Evolutionary conservation across 2,797 vertebrate genomes (phyloP).

Genomic region (Jordanella pulchra): DNA sequence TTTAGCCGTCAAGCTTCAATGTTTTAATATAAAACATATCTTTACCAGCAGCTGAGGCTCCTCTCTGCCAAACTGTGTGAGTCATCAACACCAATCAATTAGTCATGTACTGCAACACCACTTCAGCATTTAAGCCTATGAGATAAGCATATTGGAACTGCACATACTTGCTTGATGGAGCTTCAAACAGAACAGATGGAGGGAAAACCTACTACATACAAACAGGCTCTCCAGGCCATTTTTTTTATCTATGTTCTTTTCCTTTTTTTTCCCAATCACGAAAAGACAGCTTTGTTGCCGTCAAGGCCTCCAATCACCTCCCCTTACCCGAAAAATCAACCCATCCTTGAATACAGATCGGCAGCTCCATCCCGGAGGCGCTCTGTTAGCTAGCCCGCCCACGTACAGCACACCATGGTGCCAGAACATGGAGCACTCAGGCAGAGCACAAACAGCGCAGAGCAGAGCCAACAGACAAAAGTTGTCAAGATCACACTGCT

Average conservation of each 20-base stretch:
- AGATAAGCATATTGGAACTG: slow-evolving; percentile 30
- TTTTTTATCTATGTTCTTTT: slow-evolving; percentile 23
- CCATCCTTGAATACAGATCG: slow-evolving; percentile 60
- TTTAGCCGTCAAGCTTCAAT: slow-evolving; percentile 33
- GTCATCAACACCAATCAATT: slow-evolving; percentile 42
- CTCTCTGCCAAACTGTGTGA: slow-evolving; percentile 45
- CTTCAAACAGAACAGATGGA: slow-evolving; percentile 59
- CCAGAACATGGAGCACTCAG: slow-evolving; percentile 66
- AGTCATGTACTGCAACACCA: slow-evolving; percentile 41
- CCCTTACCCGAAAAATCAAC: slow-evolving; percentile 27
- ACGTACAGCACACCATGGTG: slow-evolving; percentile 61
- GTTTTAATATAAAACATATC: slow-evolving; percentile 30
- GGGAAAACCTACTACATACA: slow-evolving; percentile 57
- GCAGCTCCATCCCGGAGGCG: slow-evolving; percentile 63
- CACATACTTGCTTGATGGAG: slow-evolving; percentile 31
- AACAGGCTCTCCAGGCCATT: slow-evolving; percentile 44
- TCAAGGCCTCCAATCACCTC: slow-evolving; percentile 14
- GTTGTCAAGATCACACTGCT: slow-evolving; percentile 51
- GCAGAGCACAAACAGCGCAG: slow-evolving; percentile 53
- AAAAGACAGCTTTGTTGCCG: slow-evolving; percentile 60
- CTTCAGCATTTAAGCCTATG: slow-evolving; percentile 29
- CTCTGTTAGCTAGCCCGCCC: slow-evolving; percentile 69
- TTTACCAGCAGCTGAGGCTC: slow-evolving; percentile 35
- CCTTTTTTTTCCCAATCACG: slow-evolving; percentile 29
- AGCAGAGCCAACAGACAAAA: slow-evolving; percentile 58